These are phyloP conservation scores for Calameuta idolon DNA, from an alignment of 2,888 invertebrate genomes.

Conservation along the genomic window DNA sequence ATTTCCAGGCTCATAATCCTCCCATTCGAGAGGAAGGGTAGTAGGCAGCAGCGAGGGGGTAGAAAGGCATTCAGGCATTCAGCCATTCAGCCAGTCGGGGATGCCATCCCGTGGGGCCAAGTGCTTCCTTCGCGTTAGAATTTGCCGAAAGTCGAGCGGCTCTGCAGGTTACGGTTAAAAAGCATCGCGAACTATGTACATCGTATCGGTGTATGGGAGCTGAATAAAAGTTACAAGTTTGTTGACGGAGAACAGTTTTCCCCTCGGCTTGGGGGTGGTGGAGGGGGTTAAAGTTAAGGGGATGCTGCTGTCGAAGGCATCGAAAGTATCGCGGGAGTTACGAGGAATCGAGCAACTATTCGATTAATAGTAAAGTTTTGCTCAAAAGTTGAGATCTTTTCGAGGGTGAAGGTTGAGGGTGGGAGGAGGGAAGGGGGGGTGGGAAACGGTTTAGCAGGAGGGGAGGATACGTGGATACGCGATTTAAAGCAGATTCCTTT, in stretches of 20 bases:
- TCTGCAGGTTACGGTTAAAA: conserved; percentile 3
- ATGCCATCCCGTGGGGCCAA: background rate
- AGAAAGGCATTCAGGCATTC: background rate
- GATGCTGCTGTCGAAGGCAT: background rate
- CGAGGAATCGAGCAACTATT: conserved; percentile 26
- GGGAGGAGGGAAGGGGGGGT: too few species aligned
- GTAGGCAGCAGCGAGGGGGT: background rate
- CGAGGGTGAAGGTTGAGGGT: background rate
- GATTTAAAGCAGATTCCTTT: background rate
- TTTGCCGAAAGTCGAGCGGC: background rate
- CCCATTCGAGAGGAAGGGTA: conserved; percentile 15
- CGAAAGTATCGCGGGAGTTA: background rate
- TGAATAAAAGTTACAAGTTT: conserved; percentile 6
- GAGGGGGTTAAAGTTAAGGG: background rate
- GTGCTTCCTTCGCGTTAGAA: background rate
- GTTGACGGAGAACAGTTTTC: background rate
- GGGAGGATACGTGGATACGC: background rate
- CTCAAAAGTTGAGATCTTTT: conserved; percentile 7
- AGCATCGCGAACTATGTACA: conserved; percentile 17
- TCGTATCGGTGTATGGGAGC: background rate
- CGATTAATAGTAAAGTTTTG: conserved; percentile 50
- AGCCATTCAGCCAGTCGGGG: background rate
- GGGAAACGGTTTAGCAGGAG: background rate
- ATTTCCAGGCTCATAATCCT: conserved; percentile 56
- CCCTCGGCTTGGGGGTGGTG: too few species aligned